phyloP scores from a whole-genome alignment of 2,888 invertebrate genomes.

The Scaptomyza flava region DNA sequence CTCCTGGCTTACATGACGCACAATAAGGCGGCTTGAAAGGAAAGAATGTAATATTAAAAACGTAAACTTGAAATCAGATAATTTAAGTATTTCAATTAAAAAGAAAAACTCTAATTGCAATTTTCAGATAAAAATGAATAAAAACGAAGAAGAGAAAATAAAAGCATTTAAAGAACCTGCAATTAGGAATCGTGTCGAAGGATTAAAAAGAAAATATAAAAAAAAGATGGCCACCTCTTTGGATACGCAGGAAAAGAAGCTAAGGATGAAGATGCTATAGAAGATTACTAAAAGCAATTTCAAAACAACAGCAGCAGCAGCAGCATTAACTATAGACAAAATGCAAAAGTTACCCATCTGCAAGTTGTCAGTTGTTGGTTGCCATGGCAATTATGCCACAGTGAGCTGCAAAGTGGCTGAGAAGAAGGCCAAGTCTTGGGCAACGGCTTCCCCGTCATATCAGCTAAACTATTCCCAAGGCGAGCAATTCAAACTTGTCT shows the following conservation, averaged over 20 bases:
- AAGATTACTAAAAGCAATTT: slow-evolving; percentile 73
- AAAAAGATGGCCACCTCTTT: slow-evolving; percentile 13
- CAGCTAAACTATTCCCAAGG: slow-evolving; percentile 33
- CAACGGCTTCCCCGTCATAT: slow-evolving; percentile 45
- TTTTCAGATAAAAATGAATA: background rate
- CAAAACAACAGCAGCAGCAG: slow-evolving; percentile 48
- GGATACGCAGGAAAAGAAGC: background rate
- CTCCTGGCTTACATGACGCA: slow-evolving; percentile 32
- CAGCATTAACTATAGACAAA: slow-evolving; percentile 43
- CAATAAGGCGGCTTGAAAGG: slow-evolving; percentile 52
- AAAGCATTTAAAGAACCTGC: slow-evolving; percentile 36
- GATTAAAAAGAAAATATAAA: slow-evolving; percentile 11
- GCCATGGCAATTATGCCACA: slow-evolving; percentile 65
- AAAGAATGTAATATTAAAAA: slow-evolving; percentile 33
- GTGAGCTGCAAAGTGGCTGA: slow-evolving; percentile 56
- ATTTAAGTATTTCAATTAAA: slow-evolving; percentile 54
- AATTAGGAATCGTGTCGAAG: slow-evolving; percentile 41
- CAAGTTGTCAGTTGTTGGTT: slow-evolving; percentile 38
- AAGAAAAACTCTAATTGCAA: slow-evolving; percentile 54
- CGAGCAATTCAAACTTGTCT: slow-evolving; percentile 21
- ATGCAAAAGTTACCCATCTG: slow-evolving; percentile 45
- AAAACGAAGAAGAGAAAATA: background rate
- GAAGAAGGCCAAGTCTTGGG: slow-evolving; percentile 44
- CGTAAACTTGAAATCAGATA: slow-evolving; percentile 53
- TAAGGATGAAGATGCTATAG: slow-evolving; percentile 27